Conservation (phyloP, 1,140 invertebrate genomes). For the Aricia agestis region DNA sequence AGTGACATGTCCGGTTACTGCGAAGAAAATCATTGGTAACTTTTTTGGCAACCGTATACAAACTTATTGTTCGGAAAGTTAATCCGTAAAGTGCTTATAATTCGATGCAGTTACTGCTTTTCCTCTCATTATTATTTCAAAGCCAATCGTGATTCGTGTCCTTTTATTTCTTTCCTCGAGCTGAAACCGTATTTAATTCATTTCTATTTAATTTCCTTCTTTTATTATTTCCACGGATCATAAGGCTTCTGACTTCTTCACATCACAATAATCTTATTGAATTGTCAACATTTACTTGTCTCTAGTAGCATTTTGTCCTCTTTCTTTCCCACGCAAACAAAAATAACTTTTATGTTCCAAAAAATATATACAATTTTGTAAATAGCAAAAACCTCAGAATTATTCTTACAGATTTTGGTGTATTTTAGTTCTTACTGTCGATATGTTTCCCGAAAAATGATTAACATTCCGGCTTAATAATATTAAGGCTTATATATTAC, state of each 20-base stretch:
- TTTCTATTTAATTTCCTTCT: conserved; percentile 4
- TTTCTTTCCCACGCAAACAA: too few species aligned
- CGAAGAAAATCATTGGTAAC: too few species aligned
- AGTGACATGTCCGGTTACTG: too few species aligned
- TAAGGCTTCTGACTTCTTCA: conserved; percentile 3
- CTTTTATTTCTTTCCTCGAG: background rate
- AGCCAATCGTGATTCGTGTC: background rate
- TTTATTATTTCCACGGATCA: conserved; percentile 9
- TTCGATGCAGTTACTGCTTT: background rate
- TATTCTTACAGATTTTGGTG: too few species aligned
- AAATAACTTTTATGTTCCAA: too few species aligned
- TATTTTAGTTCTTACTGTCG: too few species aligned
- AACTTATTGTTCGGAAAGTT: background rate
- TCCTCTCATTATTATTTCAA: conserved; percentile 14
- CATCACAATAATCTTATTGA: background rate
- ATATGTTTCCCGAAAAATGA: too few species aligned
- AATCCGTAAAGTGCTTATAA: background rate
- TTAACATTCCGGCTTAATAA: too few species aligned
- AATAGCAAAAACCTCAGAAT: too few species aligned
- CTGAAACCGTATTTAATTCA: background rate
- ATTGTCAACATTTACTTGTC: background rate
- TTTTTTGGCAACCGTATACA: background rate
- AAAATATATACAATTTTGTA: too few species aligned
- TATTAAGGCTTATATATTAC: too few species aligned
- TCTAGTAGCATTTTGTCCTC: background rate